Percentiles rank a stretch among this genome's conserved stretches.
phyloP scores from a whole-genome alignment of 2,888 invertebrate species.

The Calameuta pallipes region DNA sequence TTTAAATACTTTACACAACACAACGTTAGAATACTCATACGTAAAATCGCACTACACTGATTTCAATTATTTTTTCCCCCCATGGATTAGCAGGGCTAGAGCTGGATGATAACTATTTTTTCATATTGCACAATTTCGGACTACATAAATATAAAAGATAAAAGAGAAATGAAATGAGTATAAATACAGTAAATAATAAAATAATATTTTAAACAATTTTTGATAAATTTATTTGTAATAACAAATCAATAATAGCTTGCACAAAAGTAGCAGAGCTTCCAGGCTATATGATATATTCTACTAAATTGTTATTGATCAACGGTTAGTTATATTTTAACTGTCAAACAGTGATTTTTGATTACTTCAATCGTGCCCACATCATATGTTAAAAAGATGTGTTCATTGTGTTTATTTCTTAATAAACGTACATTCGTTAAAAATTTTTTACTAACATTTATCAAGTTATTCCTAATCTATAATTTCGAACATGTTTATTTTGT shows the following conservation, averaged over 20 bases:
- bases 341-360: background rate
- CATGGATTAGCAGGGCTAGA: background rate
- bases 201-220: background rate
- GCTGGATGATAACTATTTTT: background rate
- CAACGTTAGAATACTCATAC: background rate
- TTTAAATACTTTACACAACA: background rate
- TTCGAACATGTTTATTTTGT: background rate
- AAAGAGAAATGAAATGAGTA: background rate
- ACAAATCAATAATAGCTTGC: background rate
- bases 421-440: background rate
- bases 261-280: background rate
- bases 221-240: slow-evolving; percentile 3
- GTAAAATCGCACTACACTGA: background rate
- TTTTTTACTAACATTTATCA: background rate
- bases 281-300: background rate
- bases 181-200: background rate
- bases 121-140: background rate
- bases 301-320: background rate
- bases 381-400: too few species aligned
- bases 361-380: background rate
- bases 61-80: background rate
- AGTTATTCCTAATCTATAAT: background rate
- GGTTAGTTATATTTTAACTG: background rate
- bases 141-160: background rate
- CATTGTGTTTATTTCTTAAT: background rate